Percentiles rank a stretch among this genome's conserved stretches.
phyloP scores from a whole-genome alignment of 1,140 invertebrate genomes.

The Belonocnema kinseyi region DNA sequence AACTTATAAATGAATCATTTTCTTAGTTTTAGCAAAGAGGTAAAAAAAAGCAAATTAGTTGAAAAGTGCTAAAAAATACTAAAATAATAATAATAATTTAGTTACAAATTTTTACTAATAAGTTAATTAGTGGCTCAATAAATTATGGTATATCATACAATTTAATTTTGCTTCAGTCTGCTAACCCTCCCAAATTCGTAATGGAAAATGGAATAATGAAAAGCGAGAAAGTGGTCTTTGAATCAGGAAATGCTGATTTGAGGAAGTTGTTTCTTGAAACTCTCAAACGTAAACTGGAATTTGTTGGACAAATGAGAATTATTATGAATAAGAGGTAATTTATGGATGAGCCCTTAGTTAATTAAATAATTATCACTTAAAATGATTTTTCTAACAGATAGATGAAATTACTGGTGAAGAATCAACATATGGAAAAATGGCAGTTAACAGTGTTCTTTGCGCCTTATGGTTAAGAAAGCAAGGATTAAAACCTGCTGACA shows the following conservation, averaged over 20 bases:
- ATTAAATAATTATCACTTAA: background rate
- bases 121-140: too few relatives aligned
- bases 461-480: constrained; percentile 67
- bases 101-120: too few relatives aligned
- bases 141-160: too few relatives aligned
- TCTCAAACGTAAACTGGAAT: constrained; percentile 28
- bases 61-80: too few relatives aligned
- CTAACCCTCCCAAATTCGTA: background rate
- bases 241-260: background rate
- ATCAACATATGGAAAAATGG: constrained; percentile 69
- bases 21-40: too few relatives aligned
- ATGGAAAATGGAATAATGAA: background rate
- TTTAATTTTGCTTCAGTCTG: too few relatives aligned
- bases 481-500: constrained; percentile 68
- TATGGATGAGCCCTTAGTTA: background rate
- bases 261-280: constrained; percentile 27
- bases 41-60: too few relatives aligned
- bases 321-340: background rate
- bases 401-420: constrained; percentile 71
- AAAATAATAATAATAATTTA: too few relatives aligned
- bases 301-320: constrained; percentile 17
- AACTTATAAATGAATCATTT: too few relatives aligned
- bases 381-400: constrained; percentile 51
- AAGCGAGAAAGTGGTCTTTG: background rate
- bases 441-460: constrained; percentile 65